Evolutionary conservation across 2,888 invertebrate genomes (phyloP).

Genomic region (Hypolimnas misippus): DNA sequence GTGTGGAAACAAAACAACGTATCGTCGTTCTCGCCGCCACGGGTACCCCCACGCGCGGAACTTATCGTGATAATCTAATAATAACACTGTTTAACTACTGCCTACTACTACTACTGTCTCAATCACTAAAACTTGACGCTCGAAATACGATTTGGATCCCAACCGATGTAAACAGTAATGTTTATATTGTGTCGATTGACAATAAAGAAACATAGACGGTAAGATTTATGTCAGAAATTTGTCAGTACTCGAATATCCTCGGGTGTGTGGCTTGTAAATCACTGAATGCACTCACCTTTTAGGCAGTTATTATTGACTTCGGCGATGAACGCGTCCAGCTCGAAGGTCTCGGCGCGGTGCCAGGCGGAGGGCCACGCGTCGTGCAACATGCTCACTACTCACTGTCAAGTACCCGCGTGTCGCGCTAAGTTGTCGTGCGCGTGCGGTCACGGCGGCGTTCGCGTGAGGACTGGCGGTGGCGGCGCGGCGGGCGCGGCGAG

Average conservation of each 20-base stretch:
- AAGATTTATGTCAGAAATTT: neutral
- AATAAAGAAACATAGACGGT: neutral
- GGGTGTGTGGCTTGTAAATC: neutral
- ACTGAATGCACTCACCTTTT: conserved; percentile 59
- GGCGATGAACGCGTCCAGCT: conserved; percentile 69
- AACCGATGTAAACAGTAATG: neutral
- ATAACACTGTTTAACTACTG: neutral
- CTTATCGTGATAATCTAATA: neutral
- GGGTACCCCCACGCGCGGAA: conserved; percentile 12
- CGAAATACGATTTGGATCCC: neutral
- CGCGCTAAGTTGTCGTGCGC: conserved; percentile 18
- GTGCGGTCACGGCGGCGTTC: conserved; percentile 45
- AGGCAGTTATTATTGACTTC: conserved; percentile 70
- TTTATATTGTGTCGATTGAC: neutral
- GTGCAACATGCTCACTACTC: conserved; percentile 63
- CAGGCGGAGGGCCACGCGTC: conserved; percentile 65
- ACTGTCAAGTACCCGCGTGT: conserved; percentile 30
- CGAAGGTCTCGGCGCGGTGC: conserved; percentile 63
- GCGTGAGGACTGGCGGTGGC: conserved; percentile 47
- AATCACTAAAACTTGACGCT: neutral
- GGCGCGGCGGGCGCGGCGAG: conserved; percentile 44
- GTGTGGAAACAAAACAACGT: conserved; percentile 17
- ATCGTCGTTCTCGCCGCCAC: conserved; percentile 13
- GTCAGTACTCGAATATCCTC: neutral
- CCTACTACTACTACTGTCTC: neutral